phyloP scores from a whole-genome alignment of 2,888 invertebrate genomes.

The Tricholauxania praeusta region DNA sequence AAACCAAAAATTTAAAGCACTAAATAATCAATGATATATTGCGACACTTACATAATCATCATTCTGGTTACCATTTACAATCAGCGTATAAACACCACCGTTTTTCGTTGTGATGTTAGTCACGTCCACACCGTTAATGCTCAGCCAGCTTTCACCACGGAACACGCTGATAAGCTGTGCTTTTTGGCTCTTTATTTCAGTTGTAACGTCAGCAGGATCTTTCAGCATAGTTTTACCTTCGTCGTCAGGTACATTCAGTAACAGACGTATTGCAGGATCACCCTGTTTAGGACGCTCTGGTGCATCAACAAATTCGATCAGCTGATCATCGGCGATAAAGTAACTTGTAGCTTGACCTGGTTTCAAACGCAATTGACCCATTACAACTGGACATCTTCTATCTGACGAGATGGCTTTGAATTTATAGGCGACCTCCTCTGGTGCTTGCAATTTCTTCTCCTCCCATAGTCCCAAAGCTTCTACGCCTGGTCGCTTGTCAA shows the following conservation, averaged over 20 bases:
- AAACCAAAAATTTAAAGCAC: not conserved
- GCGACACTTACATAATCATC: conserved; percentile 64
- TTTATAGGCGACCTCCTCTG: conserved; percentile 57
- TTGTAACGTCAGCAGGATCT: conserved; percentile 38
- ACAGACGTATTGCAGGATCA: conserved; percentile 60
- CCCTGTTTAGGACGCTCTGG: conserved; percentile 59
- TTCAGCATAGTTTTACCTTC: conserved; percentile 51
- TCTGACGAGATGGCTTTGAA: conserved; percentile 62
- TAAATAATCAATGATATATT: too few relatives aligned
- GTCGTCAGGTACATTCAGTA: conserved; percentile 56
- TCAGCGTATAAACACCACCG: conserved; percentile 77
- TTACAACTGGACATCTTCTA: conserved; percentile 42
- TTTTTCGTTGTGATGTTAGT: conserved; percentile 67
- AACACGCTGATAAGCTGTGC: conserved; percentile 51
- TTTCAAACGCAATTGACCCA: conserved; percentile 49
- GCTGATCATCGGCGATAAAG: conserved; percentile 52
- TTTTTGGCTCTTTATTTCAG: conserved; percentile 46
- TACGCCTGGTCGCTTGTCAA: conserved; percentile 37
- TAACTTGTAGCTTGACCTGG: conserved; percentile 61
- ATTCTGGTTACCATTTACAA: conserved; percentile 65
- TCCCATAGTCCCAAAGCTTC: conserved; percentile 68
- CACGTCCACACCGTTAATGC: conserved; percentile 49
- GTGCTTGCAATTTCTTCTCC: conserved; percentile 64
- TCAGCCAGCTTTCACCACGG: conserved; percentile 50
- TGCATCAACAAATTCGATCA: conserved; percentile 58